These are phyloP conservation scores for Tribolium castaneum DNA, from an alignment of 1,140 invertebrate species.

Conservation along the genomic window DNA sequence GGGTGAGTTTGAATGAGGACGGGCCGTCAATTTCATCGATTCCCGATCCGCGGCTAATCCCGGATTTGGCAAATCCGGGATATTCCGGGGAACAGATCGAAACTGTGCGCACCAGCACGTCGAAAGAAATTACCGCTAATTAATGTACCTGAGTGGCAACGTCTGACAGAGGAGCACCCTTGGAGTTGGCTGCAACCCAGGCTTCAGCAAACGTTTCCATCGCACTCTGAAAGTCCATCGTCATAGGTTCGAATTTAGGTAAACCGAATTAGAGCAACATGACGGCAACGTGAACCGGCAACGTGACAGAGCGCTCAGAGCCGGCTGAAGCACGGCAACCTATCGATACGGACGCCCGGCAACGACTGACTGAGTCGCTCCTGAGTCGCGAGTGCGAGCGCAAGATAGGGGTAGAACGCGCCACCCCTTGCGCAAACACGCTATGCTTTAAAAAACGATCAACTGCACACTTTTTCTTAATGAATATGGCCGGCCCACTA, in stretches of 20 bases:
- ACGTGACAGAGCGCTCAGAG: constrained; percentile 54
- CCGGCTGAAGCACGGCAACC: constrained; percentile 44
- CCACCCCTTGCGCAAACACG: constrained; percentile 56
- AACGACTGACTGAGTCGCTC: constrained; percentile 49
- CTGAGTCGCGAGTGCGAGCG: not conserved
- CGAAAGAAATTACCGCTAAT: too few relatives aligned
- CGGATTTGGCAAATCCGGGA: constrained; percentile 53
- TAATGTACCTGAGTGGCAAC: constrained; percentile 69
- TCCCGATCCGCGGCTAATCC: constrained; percentile 53
- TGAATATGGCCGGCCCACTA: constrained; percentile 59
- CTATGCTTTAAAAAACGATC: constrained; percentile 57
- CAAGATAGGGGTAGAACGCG: constrained; percentile 45
- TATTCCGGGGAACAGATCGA: constrained; percentile 50
- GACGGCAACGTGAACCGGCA: constrained; percentile 49
- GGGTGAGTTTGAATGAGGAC: constrained; percentile 8
- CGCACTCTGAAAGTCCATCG: constrained; percentile 96
- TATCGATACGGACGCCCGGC: constrained; percentile 36
- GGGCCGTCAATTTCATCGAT: constrained; percentile 47
- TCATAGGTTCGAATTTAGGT: constrained; percentile 47
- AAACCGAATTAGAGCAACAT: constrained; percentile 28
- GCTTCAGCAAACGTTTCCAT: constrained; percentile 98
- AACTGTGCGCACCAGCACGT: too few relatives aligned
- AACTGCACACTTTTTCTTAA: constrained; percentile 59
- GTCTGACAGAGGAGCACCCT: constrained; percentile 68
- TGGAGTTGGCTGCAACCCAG: constrained; percentile 93